phyloP scores from a whole-genome alignment of 2,113 vertebrate species.

The Micronycteris hirsuta region DNA sequence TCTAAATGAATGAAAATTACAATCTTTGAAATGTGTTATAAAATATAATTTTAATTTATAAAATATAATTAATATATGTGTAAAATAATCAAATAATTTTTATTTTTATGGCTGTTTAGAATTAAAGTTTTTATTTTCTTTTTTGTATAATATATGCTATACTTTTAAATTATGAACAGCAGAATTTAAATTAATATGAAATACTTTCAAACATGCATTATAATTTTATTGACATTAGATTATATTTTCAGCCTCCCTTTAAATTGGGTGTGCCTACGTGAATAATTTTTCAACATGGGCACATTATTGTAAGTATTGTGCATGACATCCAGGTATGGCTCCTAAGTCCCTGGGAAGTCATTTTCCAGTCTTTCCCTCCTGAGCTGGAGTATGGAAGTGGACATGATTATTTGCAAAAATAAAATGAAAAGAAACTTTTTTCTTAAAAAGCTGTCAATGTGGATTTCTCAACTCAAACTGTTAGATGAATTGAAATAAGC shows the following conservation, averaged over 20 bases:
- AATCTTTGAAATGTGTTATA: background rate
- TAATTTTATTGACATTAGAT: background rate
- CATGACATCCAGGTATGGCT: background rate
- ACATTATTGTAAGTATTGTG: background rate
- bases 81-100: background rate
- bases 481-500: background rate
- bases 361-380: background rate
- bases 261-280: background rate
- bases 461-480: background rate
- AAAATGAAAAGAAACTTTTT: background rate
- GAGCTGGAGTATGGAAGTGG: background rate
- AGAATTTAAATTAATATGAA: background rate
- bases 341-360: background rate
- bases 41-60: background rate
- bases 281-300: background rate
- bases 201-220: background rate
- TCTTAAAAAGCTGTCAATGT: background rate
- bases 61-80: background rate
- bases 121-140: background rate
- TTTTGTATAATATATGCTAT: background rate
- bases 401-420: background rate
- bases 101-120: background rate
- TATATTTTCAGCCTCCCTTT: background rate
- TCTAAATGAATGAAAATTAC: background rate
- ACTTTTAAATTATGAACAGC: background rate